Evolutionary conservation across 2,888 invertebrate genomes (phyloP).

Genomic region (Lycaena phlaeas): DNA sequence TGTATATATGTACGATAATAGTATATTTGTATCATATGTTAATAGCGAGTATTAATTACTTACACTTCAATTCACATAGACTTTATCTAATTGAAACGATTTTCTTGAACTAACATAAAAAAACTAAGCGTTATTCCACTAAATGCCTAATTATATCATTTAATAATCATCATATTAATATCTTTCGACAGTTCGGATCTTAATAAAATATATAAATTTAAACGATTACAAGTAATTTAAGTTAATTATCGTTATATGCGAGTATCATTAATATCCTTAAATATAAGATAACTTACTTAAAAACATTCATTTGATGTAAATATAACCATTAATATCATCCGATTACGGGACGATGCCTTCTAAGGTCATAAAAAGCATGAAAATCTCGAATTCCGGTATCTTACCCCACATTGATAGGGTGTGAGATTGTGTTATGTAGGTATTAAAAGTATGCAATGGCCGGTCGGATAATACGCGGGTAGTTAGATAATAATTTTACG

Average conservation of each 20-base stretch:
- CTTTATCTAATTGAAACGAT: too few relatives aligned
- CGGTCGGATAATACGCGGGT: slow-evolving; percentile 50
- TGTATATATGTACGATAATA: too few relatives aligned
- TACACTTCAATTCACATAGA: too few relatives aligned
- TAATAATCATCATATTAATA: not conserved
- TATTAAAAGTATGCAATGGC: slow-evolving; percentile 44
- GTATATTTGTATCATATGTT: too few relatives aligned
- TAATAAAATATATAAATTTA: not conserved
- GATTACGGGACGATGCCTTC: slow-evolving; percentile 19
- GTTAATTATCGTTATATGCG: not conserved
- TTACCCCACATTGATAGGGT: slow-evolving; percentile 47
- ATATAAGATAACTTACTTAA: slow-evolving; percentile 24
- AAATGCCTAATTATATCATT: too few relatives aligned
- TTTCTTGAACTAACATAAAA: too few relatives aligned
- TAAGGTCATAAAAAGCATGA: slow-evolving; percentile 12
- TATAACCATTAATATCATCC: slow-evolving; percentile 18
- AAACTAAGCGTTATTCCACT: too few relatives aligned
- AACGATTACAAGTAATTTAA: not conserved
- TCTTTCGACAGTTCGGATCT: not conserved
- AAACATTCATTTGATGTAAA: slow-evolving; percentile 23
- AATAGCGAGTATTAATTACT: too few relatives aligned
- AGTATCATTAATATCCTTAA: slow-evolving; percentile 3
- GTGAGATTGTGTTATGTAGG: slow-evolving; percentile 47
- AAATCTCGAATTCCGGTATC: slow-evolving; percentile 30
- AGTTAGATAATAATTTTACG: slow-evolving; percentile 66